phyloP scores from a whole-genome alignment of 2,113 vertebrate genomes.

The Rutilus rutilus region DNA sequence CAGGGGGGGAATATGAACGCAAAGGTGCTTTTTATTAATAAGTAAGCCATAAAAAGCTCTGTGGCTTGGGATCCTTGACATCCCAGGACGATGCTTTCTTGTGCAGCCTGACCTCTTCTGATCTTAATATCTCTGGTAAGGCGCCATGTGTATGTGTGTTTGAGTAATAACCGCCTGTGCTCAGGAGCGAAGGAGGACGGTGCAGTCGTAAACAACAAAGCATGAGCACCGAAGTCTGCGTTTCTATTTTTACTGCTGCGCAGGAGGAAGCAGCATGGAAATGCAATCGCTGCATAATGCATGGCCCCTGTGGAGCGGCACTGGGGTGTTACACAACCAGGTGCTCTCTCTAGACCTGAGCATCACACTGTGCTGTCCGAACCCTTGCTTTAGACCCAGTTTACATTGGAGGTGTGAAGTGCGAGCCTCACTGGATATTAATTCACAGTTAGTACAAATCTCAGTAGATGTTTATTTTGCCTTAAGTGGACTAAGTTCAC shows the following conservation, averaged over 20 bases:
- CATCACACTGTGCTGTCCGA: conserved; percentile 32
- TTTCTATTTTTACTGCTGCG: conserved; percentile 77
- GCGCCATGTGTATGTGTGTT: conserved; percentile 10
- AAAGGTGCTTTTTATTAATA: conserved; percentile 64
- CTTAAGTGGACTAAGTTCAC: neutral
- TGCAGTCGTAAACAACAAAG: conserved; percentile 67
- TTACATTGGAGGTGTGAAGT: neutral
- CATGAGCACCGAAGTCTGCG: conserved; percentile 69
- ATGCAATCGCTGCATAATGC: conserved; percentile 74
- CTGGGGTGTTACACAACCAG: conserved; percentile 56
- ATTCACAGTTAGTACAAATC: neutral
- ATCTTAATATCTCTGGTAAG: conserved; percentile 48
- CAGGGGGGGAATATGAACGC: neutral
- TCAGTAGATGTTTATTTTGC: neutral
- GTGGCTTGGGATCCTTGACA: conserved; percentile 68
- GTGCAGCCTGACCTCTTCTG: conserved; percentile 57
- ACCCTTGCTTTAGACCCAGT: conserved; percentile 6
- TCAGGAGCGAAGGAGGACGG: conserved; percentile 44
- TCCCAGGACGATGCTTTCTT: conserved; percentile 61
- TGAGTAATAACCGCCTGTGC: conserved; percentile 66
- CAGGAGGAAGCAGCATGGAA: conserved; percentile 65
- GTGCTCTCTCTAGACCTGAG: conserved; percentile 55
- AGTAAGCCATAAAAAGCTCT: conserved; percentile 66
- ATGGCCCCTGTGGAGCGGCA: conserved; percentile 68
- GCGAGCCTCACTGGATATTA: neutral